Base-by-base conservation (phyloP, 2,113 vertebrate genomes). In the Chaetodon auriga region DNA sequence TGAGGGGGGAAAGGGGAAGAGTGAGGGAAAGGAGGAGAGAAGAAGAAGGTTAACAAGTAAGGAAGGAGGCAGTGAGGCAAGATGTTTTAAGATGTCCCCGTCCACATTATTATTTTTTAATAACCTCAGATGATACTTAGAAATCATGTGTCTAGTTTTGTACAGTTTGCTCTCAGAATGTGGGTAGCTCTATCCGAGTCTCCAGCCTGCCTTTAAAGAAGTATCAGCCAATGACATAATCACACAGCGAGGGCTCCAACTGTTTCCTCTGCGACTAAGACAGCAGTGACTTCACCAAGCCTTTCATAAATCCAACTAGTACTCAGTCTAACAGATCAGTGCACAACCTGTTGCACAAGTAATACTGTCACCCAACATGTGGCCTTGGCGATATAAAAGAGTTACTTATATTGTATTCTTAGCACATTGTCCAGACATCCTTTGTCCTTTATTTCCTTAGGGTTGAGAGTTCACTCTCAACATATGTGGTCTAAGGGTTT, bases 51-150 rank as follows among this genome's bases (percentile, higher is more conserved):
- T 63, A 92, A 75, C 51, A 18, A 72, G 77, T 70, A 82, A 83
- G 80, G 78, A 95, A 94, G 94, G 94, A 94, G 93, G 96, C 95
- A 95, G 85, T 86, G 87, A 90, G 84, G 86, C 80, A 53, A 84
- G 70, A 84, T 84, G 30, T 78, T 90, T 87, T 75, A 82, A 87
- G 35, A 87, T 85, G 78, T 84, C 55, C 73, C 66, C 57, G 30
- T 88, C 71, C 78, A 80, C 80, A 48, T 93, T 78, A 74, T 88
- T 77, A 94, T 96, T 96, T 95, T 96, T 89, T 78, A 23, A 78
- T 62, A 62, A 88, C 63, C 87, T 87, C 78, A 79, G 83, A 89
- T 83, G 75, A 88, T 86, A 71, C 71, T 86, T 86, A 88, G 75
- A 90, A 90, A 89, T 83, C 68, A 51, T 54, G 82, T 90, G 86